These are phyloP conservation scores for Acanthococcus lagerstroemiae DNA, from an alignment of 2,888 invertebrate genomes.

Conservation along the genomic window DNA sequence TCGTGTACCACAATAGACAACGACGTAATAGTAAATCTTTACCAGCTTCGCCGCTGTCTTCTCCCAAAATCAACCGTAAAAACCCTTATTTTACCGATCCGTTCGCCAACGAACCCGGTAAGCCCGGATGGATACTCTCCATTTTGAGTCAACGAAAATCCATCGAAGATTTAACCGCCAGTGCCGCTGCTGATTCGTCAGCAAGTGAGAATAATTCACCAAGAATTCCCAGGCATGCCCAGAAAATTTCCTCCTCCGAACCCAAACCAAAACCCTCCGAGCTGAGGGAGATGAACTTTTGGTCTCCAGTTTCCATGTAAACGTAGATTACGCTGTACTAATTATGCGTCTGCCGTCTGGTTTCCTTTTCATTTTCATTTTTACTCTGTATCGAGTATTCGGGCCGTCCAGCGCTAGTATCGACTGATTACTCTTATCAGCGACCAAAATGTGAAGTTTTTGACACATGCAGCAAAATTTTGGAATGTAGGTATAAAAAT, in stretches of 20 bases:
- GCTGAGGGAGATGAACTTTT: constrained; percentile 71
- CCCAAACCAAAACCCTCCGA: constrained; percentile 65
- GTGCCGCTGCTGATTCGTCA: neutral
- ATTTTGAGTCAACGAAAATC: constrained; percentile 24
- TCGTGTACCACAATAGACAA: constrained; percentile 19
- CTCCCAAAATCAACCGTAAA: constrained; percentile 50
- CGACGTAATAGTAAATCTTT: constrained; percentile 60
- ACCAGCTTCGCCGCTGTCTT: constrained; percentile 56
- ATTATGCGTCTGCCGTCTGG: no score
- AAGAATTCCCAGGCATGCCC: neutral
- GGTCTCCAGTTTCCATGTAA: constrained; percentile 77
- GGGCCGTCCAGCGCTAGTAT: no score
- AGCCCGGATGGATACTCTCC: constrained; percentile 12
- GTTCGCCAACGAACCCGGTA: constrained; percentile 17
- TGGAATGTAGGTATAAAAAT: no score
- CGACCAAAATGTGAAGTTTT: no score
- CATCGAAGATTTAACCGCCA: constrained; percentile 14
- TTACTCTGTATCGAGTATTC: no score
- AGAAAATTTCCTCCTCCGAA: no score
- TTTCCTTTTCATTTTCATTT: no score
- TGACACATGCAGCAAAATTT: no score
- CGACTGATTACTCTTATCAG: no score
- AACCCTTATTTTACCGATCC: constrained; percentile 52
- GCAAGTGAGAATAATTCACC: constrained; percentile 11
- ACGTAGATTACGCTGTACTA: neutral